Percentiles rank a stretch among this genome's conserved stretches.
phyloP scores from a whole-genome alignment of 2,113 vertebrate genomes.

The Cynocephalus volans region DNA sequence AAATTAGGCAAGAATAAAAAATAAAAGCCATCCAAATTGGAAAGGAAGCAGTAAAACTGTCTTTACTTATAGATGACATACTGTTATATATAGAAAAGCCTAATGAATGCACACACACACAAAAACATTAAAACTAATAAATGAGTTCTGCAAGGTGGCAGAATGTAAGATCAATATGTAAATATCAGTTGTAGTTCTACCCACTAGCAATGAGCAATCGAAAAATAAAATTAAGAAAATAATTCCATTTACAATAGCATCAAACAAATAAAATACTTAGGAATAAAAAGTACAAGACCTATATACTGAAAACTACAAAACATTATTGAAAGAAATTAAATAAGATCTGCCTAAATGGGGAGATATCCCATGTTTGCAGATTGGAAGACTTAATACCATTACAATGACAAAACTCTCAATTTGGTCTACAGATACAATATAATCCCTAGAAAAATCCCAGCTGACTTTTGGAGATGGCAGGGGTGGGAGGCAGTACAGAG shows the following conservation, averaged over 20 bases:
- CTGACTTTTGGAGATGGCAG: background rate
- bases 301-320: background rate
- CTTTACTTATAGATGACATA: background rate
- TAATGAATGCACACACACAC: background rate
- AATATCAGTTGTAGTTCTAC: background rate
- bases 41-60: constrained; percentile 20
- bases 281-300: background rate
- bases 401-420: background rate
- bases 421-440: background rate
- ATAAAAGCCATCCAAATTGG: background rate
- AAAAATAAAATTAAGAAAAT: background rate
- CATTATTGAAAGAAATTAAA: background rate
- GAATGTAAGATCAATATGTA: background rate
- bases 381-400: background rate
- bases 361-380: background rate
- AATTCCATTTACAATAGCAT: background rate
- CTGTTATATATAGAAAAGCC: background rate
- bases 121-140: background rate
- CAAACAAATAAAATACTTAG: background rate
- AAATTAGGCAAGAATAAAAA: constrained; percentile 5
- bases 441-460: background rate
- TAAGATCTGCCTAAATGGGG: background rate
- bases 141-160: background rate
- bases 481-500: too few species aligned
- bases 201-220: background rate